These are phyloP conservation scores for Perodicticus potto DNA, from an alignment of 2,797 vertebrate species.

Conservation along the genomic window DNA sequence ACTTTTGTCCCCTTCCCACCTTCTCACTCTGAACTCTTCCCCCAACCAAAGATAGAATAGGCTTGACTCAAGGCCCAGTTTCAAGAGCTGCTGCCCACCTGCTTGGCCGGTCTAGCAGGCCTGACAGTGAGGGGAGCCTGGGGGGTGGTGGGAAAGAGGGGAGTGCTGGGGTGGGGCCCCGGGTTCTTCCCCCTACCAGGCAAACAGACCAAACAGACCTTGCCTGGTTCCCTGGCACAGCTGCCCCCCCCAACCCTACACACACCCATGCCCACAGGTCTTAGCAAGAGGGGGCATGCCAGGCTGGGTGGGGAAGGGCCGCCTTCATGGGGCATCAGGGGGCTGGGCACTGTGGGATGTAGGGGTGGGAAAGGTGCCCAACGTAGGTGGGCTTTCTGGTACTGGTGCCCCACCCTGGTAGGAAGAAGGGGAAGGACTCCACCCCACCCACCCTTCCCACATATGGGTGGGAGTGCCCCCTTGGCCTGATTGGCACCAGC, in stretches of 20 bases:
- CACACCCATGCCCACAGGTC: conserved; percentile 84
- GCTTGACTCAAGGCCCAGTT: conserved; percentile 76
- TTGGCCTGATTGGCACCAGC: conserved; percentile 77
- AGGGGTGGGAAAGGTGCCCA: conserved; percentile 69
- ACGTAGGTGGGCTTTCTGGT: conserved; percentile 58
- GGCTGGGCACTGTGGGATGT: conserved; percentile 71
- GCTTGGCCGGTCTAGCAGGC: conserved; percentile 89
- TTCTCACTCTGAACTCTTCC: conserved; percentile 52
- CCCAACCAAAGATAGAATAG: conserved; percentile 61
- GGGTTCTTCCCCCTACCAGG: conserved; percentile 84
- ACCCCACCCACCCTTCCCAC: conserved; percentile 36
- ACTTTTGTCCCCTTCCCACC: conserved; percentile 27
- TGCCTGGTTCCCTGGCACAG: conserved; percentile 74
- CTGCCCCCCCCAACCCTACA: conserved; percentile 63
- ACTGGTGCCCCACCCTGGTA: conserved; percentile 29
- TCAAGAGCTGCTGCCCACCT: conserved; percentile 82
- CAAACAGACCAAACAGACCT: conserved; percentile 84
- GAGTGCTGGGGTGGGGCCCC: conserved; percentile 77
- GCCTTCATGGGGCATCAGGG: conserved; percentile 66
- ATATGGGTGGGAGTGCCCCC: conserved; percentile 71
- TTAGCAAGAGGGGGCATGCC: conserved; percentile 85
- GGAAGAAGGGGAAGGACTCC: conserved; percentile 50
- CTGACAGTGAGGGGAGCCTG: conserved; percentile 87
- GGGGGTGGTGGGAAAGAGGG: conserved; percentile 74
- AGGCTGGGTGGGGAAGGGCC: conserved; percentile 77